Conservation (phyloP, 2,113 vertebrate genomes). For the Tringa solitaria region DNA sequence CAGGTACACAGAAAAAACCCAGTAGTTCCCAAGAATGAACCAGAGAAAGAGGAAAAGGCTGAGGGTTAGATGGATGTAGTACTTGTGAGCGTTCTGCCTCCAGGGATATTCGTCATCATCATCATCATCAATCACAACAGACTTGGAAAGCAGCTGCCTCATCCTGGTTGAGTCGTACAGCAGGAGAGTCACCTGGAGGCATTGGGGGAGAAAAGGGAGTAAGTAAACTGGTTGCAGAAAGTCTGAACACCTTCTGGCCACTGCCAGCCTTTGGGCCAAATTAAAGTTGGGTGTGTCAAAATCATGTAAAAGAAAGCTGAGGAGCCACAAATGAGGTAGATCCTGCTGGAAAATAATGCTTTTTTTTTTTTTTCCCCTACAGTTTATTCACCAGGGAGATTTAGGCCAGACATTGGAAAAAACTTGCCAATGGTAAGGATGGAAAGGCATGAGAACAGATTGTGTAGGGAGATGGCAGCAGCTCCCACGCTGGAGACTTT, state of each 20-base stretch:
- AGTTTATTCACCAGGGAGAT: not conserved
- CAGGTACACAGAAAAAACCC: slow-evolving; percentile 71
- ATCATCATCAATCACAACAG: slow-evolving; percentile 68
- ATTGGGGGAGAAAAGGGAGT: not conserved
- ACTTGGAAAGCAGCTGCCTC: slow-evolving; percentile 74
- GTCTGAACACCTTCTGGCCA: not conserved
- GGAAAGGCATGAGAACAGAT: slow-evolving; percentile 19
- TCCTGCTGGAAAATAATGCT: not conserved
- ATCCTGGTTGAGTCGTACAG: slow-evolving; percentile 71
- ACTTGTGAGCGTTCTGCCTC: slow-evolving; percentile 72
- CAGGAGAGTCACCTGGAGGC: slow-evolving; percentile 64
- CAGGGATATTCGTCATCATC: slow-evolving; percentile 68
- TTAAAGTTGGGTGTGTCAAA: not conserved
- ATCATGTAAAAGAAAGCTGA: not conserved
- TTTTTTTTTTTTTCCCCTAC: not conserved
- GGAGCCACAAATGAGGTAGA: not conserved
- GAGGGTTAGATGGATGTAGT: slow-evolving; percentile 70
- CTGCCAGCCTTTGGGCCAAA: not conserved
- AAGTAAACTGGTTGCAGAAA: not conserved
- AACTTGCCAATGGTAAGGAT: not conserved
- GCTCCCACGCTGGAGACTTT: slow-evolving; percentile 7
- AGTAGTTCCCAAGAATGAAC: slow-evolving; percentile 75
- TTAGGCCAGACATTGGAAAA: not conserved
- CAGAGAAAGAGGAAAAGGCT: slow-evolving; percentile 74
- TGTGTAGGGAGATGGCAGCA: slow-evolving; percentile 10